Evolutionary conservation across 2,113 vertebrate genomes (phyloP), one percentile per base, ranked within the genome.

Genomic region (Solenodon paradoxus): DNA sequence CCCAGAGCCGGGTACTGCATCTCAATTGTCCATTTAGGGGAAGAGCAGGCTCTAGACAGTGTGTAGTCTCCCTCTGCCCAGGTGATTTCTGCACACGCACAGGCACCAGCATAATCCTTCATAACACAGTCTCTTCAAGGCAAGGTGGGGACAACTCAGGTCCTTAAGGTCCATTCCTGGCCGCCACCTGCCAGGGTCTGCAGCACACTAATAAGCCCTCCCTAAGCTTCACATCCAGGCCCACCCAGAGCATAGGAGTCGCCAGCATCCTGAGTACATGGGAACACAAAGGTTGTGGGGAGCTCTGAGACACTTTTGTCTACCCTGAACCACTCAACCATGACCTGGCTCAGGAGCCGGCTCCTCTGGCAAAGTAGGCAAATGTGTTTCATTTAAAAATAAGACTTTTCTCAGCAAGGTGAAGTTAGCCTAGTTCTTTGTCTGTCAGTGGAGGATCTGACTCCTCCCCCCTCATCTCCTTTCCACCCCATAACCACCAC

Each of bases 81-180:
- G 1, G 3, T 0, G 3, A 7, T 9, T 24, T 55, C 45, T 53
- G 15, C 5, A 28, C 5, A 1, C 1, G 2, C 12, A 1, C 4
- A 4, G 53, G 2, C 13, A 24, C 15, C 53, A 12, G 24, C 3
- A 28, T 9, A 16, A 16, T 3, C 53, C 9, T 22, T n/a, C n/a
- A n/a, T n/a, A n/a, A n/a, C 17, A 17, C 8, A 4, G 1, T 4
- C 35, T 19, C 20, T 15, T 32, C 19, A 45, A 6, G 5, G 1
- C 13, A 32, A 26, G 42, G 7, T 3, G 10, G 9, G 19, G 2
- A 51, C 47, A 42, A 59, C 17, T 55, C 26, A 0, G 28, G 28
- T 9, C 20, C 15, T 26, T 22, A 1, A 17, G 38, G 15, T 28
- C 3, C 10, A 10, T 1, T 32, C 30, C 40, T 2, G 0, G 19